These are phyloP conservation scores for human DNA, from an alignment of 2,113 vertebrate genomes.

Conservation along the genomic window DNA sequence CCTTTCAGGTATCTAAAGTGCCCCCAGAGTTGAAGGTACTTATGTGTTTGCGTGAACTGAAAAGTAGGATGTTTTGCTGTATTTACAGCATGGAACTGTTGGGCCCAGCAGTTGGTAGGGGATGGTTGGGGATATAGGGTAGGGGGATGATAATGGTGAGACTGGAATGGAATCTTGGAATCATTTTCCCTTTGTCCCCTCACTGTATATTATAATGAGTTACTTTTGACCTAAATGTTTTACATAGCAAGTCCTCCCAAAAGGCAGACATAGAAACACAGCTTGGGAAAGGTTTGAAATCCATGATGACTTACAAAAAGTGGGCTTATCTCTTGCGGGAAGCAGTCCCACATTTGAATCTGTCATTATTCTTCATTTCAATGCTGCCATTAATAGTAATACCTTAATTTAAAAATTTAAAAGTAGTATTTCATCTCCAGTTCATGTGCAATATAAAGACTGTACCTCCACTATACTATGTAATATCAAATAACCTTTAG, in stretches of 20 bases:
- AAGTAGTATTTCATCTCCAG: neutral
- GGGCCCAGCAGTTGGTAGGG: neutral
- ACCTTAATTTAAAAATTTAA: neutral
- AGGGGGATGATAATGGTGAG: neutral
- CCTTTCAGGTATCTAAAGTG: neutral
- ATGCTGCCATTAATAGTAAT: neutral
- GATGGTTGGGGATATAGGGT: neutral
- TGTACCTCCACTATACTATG: neutral
- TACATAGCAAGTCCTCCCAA: neutral
- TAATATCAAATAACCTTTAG: neutral
- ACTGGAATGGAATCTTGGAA: neutral
- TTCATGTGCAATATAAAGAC: neutral
- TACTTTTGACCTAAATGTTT: neutral
- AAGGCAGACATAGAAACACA: neutral
- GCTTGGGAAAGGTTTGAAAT: neutral
- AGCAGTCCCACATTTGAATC: neutral
- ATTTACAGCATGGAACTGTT: neutral
- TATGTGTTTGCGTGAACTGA: neutral
- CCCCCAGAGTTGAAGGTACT: neutral
- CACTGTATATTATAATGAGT: neutral
- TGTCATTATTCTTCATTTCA: neutral
- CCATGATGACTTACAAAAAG: neutral
- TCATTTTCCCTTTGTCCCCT: neutral
- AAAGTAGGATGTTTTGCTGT: neutral
- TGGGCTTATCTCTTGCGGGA: neutral